Evolutionary conservation across 2,888 invertebrate genomes (phyloP).

Genomic region (Platypus cylindrus): DNA sequence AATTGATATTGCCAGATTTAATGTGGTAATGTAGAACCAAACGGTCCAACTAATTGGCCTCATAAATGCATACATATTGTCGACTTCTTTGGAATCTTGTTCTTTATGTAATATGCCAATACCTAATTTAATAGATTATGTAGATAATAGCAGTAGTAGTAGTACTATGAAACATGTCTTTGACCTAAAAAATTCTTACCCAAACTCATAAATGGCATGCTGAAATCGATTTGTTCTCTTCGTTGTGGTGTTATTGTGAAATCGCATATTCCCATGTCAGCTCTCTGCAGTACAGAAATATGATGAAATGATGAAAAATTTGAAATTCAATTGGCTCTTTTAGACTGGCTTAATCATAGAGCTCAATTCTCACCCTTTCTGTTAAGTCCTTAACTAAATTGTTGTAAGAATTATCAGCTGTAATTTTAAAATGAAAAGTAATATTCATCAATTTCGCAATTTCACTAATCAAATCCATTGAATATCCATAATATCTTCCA

Average conservation of each 20-base stretch:
- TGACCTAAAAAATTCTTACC: no score
- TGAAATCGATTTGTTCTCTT: conserved; percentile 82
- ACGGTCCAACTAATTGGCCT: conserved; percentile 75
- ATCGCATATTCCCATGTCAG: conserved; percentile 90
- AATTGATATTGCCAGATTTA: conserved; percentile 71
- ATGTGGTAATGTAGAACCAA: conserved; percentile 80
- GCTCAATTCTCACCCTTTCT: conserved; percentile 45
- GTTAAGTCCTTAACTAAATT: conserved; percentile 55
- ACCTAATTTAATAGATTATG: conserved; percentile 47
- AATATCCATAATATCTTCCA: conserved; percentile 75
- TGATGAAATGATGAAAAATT: not conserved
- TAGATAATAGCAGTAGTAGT: no score
- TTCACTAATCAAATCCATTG: conserved; percentile 69
- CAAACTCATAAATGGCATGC: conserved; percentile 94
- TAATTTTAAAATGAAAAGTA: conserved; percentile 44
- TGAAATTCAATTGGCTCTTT: no score
- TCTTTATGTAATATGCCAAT: conserved; percentile 56
- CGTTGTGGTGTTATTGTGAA: conserved; percentile 88
- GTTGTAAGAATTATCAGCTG: conserved; percentile 56
- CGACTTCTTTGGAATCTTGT: conserved; percentile 60
- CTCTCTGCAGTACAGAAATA: conserved; percentile 52
- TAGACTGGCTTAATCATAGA: not conserved
- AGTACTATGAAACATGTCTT: no score
- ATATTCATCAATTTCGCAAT: conserved; percentile 22
- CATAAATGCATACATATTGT: conserved; percentile 80